Conservation (phyloP, 2,888 invertebrate species). For the Drosophila antonietae region DNA sequence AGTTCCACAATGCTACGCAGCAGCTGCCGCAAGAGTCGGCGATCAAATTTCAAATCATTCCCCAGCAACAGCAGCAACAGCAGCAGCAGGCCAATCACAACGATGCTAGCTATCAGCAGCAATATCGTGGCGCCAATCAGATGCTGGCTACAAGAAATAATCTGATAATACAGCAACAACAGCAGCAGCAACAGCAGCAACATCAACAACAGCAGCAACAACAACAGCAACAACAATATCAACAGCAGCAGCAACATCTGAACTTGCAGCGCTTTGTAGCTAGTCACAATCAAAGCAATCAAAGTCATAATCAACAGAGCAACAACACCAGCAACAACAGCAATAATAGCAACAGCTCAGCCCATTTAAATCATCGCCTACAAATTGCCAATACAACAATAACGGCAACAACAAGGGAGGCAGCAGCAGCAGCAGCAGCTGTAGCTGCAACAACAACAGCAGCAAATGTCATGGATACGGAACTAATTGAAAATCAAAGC, state of each 20-base stretch:
- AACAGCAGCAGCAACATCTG: slow-evolving; percentile 78
- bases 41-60: slow-evolving; percentile 84
- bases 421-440: slow-evolving; percentile 45
- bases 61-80: slow-evolving; percentile 72
- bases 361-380: slow-evolving; percentile 79
- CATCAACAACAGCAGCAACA: slow-evolving; percentile 76
- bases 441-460: slow-evolving; percentile 48
- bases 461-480: slow-evolving; percentile 70
- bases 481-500: slow-evolving; percentile 81
- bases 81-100: slow-evolving; percentile 50
- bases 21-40: slow-evolving; percentile 82
- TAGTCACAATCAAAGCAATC: slow-evolving; percentile 76
- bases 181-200: slow-evolving; percentile 55
- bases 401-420: slow-evolving; percentile 80
- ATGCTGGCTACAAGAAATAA: slow-evolving; percentile 79
- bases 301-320: slow-evolving; percentile 50
- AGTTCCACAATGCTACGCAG: slow-evolving; percentile 75
- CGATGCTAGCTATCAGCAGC: slow-evolving; percentile 73
- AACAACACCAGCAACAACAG: slow-evolving; percentile 54
- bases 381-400: slow-evolving; percentile 83
- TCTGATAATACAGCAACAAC: slow-evolving; percentile 81
- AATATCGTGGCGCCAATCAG: slow-evolving; percentile 73
- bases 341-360: slow-evolving; percentile 59
- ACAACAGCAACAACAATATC: slow-evolving; percentile 70
- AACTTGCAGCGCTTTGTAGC: slow-evolving; percentile 82